phyloP scores from a whole-genome alignment of 2,113 vertebrate species.

The Cynocephalus volans region DNA sequence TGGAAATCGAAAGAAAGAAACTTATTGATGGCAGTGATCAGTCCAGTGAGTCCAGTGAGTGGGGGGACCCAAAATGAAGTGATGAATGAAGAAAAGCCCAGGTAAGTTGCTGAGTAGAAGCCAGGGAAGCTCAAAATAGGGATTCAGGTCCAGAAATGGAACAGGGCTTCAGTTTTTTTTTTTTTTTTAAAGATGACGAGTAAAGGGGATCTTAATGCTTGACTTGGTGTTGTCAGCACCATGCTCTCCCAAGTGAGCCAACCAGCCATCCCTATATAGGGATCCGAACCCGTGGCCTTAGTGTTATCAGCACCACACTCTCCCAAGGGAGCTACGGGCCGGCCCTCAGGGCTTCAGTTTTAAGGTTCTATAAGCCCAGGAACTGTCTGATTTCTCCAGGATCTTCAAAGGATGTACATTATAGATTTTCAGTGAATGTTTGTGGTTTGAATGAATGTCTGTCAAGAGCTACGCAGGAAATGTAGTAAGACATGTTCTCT shows the following conservation, averaged over 20 bases:
- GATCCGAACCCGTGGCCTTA: no score
- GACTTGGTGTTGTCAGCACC: no score
- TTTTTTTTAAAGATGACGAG: no score
- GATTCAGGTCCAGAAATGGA: background rate
- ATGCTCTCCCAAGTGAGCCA: no score
- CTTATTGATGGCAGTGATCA: background rate
- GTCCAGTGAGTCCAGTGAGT: background rate
- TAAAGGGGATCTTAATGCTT: no score
- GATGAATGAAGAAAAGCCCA: background rate
- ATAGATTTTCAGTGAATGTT: background rate
- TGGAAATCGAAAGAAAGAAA: conserved; percentile 13
- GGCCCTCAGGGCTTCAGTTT: background rate
- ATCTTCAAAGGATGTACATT: background rate
- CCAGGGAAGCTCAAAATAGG: background rate
- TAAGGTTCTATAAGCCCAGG: background rate
- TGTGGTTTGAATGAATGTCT: background rate
- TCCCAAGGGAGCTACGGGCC: no score
- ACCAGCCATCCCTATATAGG: no score
- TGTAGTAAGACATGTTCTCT: conserved; percentile 68
- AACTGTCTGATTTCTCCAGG: background rate
- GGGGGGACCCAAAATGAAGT: background rate
- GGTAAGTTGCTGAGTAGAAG: background rate
- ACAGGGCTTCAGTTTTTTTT: no score
- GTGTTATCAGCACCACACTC: no score
- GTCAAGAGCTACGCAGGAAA: background rate